These are phyloP conservation scores for Drosophila picticornis DNA, from an alignment of 2,888 invertebrate species.

Conservation along the genomic window DNA sequence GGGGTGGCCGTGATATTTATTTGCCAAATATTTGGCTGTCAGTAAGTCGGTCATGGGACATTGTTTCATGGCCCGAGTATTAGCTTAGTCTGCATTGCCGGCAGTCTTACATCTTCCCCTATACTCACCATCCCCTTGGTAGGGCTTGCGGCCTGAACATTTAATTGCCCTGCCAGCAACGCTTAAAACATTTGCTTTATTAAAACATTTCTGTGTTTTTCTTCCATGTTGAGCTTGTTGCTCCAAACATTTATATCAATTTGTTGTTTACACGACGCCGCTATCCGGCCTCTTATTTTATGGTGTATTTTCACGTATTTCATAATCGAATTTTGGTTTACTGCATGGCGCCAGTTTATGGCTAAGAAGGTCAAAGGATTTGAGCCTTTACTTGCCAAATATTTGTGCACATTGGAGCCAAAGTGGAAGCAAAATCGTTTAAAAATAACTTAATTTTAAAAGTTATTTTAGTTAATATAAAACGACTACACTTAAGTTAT, in stretches of 20 bases:
- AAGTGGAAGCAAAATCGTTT: background rate
- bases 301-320: conserved; percentile 41
- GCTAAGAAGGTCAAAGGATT: conserved; percentile 53
- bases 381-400: conserved; percentile 43
- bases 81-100: conserved; percentile 48
- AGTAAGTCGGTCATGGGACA: conserved; percentile 51
- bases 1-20: conserved; percentile 63
- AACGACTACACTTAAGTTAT: background rate
- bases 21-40: conserved; percentile 75
- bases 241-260: conserved; percentile 53
- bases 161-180: conserved; percentile 62
- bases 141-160: conserved; percentile 25
- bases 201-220: conserved; percentile 42
- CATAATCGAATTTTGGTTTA: conserved; percentile 66
- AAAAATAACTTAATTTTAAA: background rate
- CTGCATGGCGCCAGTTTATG: conserved; percentile 39
- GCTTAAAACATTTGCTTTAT: conserved; percentile 55
- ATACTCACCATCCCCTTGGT: background rate
- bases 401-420: conserved; percentile 21
- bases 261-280: conserved; percentile 54
- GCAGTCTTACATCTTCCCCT: conserved; percentile 15
- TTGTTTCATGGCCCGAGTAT: conserved; percentile 62
- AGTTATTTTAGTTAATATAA: background rate
- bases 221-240: conserved; percentile 6
- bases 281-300: conserved; percentile 29